Evolutionary conservation across 2,113 vertebrate species (phyloP), one percentile per base, ranked within the genome.

Genomic region (Ivindomyrus marchei): DNA sequence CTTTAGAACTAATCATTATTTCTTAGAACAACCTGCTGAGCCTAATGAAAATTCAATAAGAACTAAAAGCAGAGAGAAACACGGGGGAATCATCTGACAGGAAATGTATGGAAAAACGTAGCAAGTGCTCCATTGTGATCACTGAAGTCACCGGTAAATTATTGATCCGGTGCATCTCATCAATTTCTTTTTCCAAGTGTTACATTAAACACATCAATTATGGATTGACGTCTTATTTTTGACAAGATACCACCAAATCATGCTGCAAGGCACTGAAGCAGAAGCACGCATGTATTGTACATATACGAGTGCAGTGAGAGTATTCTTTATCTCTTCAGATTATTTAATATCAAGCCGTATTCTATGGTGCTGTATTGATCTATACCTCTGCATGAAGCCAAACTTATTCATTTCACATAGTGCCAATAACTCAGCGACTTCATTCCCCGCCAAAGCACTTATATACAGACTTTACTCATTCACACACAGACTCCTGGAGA

Each of bases 151-250:
- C 90, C n/a, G 3, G 92, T 88, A 92, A 91, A 62, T 86, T 91
- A 95, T 95, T 74, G 92, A 95, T 95, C 91, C 53, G 70, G 46
- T 39, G 90, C 94, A 92, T 94, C 91, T 94, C 90, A 93, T 94
- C 91, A 92, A 90, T 85, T 90, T 62, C 89, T 92, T 90, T 92
- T 92, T 91, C 83, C 11, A 91, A 90, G 24, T 77, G 87, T 90
- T 92, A 90, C 92, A 91, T 92, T 91, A 93, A 93, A 92, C 86
- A 91, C 90, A 92, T 91, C 92, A 92, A 94, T 93, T 93, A 95
- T 92, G 93, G 92, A 93, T 92, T 70, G 90, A 88, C 90, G 89
- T 93, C 89, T 93, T 93, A 47, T 49, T 90, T 58, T 49, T 88
- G 56, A 56, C 92, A 17, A 19, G 15, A 91, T 52, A 66, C 89